Base-by-base conservation (phyloP, 2,888 invertebrate species). In the Apodemia mormo region DNA sequence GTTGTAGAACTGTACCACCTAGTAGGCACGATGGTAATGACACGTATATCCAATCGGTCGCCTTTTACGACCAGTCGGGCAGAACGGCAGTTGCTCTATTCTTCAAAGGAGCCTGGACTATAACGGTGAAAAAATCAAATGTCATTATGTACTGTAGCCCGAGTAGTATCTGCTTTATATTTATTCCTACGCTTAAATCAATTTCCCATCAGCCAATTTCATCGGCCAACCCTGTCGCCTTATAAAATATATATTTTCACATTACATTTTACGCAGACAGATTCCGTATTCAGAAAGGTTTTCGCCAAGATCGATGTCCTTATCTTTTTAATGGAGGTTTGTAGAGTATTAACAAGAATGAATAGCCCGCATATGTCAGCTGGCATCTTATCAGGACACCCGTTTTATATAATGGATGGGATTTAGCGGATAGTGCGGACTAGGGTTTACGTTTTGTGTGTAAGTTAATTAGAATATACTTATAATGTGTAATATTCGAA, bases 281-380 rank as follows among this genome's bases (percentile, higher is more conserved):
- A 33, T 61, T 61, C 14, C 58, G 33, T 37, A 64, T 64, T 33
- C 61, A 14, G 33, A 64, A 2, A 37, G 61, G 33, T 64, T 64
- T 64, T 64, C 33, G 61, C 61, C 61, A 64, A 64, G 61, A 64
- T 64, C 61, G 61, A 64, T 64, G 61, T 37, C 61, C 61, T 64
- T 64, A 64, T 64, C 61, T 64, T 64, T 64, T 64, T 64, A 64
- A 64, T 64, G 61, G 61, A 64, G 61, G 61, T 64, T 64, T 64
- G 61, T 64, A 64, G 61, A 64, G 61, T 64, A 64, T 64, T 64
- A 14, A 64, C 61, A 64, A 64, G 61, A 64, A 64, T 64, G 45
- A 66, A 66, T 66, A 29, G 66, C 66, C 66, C 66, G 66, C 66
- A 66, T 66, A 66, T 49, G 66, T 66, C 66, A 45, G 45, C 66